A percentile compares a stretch with the other conserved stretches of the same genome.
Conservation (phyloP, 2,113 vertebrate genomes). For the Cebus imitator region DNA sequence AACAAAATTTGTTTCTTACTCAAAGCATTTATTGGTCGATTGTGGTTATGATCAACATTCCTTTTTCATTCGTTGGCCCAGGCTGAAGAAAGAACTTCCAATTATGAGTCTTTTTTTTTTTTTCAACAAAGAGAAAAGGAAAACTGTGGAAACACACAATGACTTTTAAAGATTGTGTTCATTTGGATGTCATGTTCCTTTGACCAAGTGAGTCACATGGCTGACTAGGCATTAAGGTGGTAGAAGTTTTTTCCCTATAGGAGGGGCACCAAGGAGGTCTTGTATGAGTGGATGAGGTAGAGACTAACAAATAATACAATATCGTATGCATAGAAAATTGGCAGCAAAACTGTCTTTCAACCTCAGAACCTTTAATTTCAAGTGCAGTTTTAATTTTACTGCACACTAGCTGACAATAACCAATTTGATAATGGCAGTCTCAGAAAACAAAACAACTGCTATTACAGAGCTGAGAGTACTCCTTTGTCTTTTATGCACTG, state of each 20-base stretch:
- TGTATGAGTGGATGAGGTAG: neutral
- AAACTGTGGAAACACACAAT: neutral
- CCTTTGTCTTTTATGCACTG: neutral
- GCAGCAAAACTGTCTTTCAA: neutral
- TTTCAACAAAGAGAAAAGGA: neutral
- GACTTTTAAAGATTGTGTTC: neutral
- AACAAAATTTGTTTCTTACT: neutral
- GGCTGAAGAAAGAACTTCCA: neutral
- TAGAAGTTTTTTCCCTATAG: neutral
- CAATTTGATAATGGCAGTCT: neutral
- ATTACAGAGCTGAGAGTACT: neutral
- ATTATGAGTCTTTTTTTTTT: neutral
- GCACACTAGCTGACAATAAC: neutral
- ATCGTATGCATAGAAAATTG: neutral
- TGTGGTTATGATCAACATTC: neutral
- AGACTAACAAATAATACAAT: neutral
- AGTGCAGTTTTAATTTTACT: neutral
- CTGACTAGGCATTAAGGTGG: neutral
- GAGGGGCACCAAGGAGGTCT: no score
- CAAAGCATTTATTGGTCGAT: neutral
- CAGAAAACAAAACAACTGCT: neutral
- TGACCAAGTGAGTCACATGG: neutral
- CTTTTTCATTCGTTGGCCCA: neutral
- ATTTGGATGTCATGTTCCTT: neutral
- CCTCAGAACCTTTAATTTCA: neutral